Conservation (phyloP, 2,888 invertebrate species). For the Cantharis rustica region DNA sequence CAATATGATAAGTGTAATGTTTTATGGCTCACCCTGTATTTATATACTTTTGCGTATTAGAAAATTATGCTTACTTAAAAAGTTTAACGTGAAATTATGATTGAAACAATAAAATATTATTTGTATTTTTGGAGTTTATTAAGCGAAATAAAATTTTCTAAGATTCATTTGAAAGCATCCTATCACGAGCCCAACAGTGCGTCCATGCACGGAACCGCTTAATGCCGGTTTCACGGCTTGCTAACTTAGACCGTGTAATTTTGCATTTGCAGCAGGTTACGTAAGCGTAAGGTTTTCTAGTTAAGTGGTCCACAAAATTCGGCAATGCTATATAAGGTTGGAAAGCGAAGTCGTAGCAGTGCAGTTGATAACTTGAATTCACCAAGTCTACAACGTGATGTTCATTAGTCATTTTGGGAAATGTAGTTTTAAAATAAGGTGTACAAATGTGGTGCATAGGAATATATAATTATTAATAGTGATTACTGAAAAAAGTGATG, state of each 20-base stretch:
- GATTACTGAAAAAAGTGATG: not conserved
- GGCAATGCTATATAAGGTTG: constrained; percentile 63
- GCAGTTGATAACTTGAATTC: constrained; percentile 43
- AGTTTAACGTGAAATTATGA: not conserved
- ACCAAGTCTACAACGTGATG: constrained; percentile 31
- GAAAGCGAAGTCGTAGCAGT: constrained; percentile 41
- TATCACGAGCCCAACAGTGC: constrained; percentile 48
- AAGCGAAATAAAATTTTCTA: constrained; percentile 11
- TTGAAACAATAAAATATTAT: not conserved
- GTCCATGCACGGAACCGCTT: constrained; percentile 56
- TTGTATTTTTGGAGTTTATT: not conserved
- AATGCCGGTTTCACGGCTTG: constrained; percentile 62
- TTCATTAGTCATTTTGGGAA: not conserved
- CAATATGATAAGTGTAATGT: too few species aligned
- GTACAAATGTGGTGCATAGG: not conserved
- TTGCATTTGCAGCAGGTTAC: constrained; percentile 61
- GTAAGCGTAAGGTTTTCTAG: constrained; percentile 65
- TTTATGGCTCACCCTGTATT: not conserved
- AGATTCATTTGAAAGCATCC: constrained; percentile 30
- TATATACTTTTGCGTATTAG: not conserved
- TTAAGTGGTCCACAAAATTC: constrained; percentile 68
- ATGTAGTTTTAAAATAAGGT: not conserved
- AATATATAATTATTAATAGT: not conserved
- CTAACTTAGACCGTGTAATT: constrained; percentile 65
- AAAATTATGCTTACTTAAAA: not conserved